phyloP scores from a whole-genome alignment of 2,113 vertebrate genomes.

The Lepus europaeus region DNA sequence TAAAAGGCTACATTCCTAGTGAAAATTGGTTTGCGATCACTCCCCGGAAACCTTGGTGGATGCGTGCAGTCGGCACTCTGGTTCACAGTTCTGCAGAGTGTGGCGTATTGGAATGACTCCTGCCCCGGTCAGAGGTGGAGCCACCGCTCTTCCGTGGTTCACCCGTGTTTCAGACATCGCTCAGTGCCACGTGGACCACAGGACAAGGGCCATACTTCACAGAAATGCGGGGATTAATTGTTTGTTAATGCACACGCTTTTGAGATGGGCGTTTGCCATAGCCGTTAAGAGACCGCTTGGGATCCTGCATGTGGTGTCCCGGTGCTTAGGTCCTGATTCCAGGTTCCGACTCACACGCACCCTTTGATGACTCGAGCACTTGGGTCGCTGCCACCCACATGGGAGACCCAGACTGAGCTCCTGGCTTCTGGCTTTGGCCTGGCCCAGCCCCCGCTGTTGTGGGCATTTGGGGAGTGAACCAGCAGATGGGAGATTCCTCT shows the following conservation, averaged over 20 bases:
- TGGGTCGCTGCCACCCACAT: no score
- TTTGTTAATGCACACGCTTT: neutral
- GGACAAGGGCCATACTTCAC: neutral
- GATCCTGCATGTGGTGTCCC: no score
- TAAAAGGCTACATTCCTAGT: slow-evolving; percentile 46
- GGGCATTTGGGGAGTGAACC: no score
- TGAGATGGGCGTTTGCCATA: no score
- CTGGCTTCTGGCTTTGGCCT: no score
- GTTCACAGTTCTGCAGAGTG: neutral
- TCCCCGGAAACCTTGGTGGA: neutral
- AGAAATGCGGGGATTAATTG: neutral
- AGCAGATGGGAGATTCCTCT: no score
- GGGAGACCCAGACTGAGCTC: no score
- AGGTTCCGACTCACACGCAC: no score
- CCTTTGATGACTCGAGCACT: no score
- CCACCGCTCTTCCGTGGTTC: neutral
- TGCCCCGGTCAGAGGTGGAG: neutral
- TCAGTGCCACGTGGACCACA: neutral
- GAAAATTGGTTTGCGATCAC: slow-evolving; percentile 64
- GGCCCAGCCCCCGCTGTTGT: no score
- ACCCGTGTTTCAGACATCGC: neutral
- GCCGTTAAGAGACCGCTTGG: no score
- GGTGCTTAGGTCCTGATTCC: no score
- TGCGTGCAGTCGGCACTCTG: neutral
- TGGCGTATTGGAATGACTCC: neutral